Evolutionary conservation across 92 coral and sea anemone species (phyloP), one percentile per base, ranked within the genome.

Genomic region (Phymanthus crucifer): DNA sequence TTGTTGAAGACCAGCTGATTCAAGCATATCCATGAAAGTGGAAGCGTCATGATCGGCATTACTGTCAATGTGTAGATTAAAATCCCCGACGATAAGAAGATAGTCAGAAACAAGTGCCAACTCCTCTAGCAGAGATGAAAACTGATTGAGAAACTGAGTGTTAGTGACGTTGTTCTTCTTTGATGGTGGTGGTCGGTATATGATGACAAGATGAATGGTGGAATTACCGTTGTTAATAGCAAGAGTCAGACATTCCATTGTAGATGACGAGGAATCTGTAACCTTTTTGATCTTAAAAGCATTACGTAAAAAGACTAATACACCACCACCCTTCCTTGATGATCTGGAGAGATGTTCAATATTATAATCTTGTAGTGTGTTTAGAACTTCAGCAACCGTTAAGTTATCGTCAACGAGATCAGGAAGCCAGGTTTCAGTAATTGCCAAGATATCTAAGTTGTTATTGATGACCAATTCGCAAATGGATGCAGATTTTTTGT

Each of bases 1-100:
- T 23, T 74, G 78, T 2, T 54, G 47, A 48, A 74, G 78, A n/a
- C 78, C 64, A 74, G 78, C 78, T 9, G 78, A 74, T 26, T 74
- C 78, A 74, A 74, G 65, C 18, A 74, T 47, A 52, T 74, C 78
- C 3, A 46, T 19, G 18, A 74, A 74, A 13, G 36, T 74, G 32
- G 78, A 66, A 16, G 66, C 78, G 24, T 46, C 78, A 26, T 11
- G 67, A 45, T 73, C 77, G 21, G 57, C 11, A 73, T 33, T 40
- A 37, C 34, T 5, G 35, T 73, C 77, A 14, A 73, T 26, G 64
- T 73, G 77, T 5, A 35, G 19, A 46, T 43, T 73, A 46, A 73
- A 73, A 26, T 73, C 77, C 5, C 77, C 65, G 19, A 26, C 58
- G 26, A 73, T 40, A 8, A 73, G 64, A 13, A 73, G 77, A 48